Percentiles rank a stretch among this genome's conserved stretches.
These are phyloP conservation scores for Ahaetulla prasina DNA, from an alignment of 2,113 vertebrate genomes.

Conservation along the genomic window DNA sequence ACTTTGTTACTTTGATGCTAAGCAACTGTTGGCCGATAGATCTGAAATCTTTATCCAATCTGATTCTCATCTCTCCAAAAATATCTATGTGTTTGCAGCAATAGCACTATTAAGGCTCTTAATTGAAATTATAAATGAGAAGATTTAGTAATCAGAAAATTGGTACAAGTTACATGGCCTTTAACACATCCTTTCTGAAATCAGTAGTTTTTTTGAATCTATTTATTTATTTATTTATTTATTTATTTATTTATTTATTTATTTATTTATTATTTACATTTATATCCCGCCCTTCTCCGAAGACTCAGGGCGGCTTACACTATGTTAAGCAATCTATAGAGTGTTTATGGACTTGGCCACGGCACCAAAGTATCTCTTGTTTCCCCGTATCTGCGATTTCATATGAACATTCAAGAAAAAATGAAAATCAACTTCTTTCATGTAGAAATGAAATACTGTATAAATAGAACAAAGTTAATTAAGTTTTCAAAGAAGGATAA, in stretches of 20 bases:
- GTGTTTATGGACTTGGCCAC: neutral
- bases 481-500: neutral
- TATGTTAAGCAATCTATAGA: no score
- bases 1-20: neutral
- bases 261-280: no score
- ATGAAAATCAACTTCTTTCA: neutral
- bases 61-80: neutral
- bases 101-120: neutral
- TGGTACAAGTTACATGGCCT: neutral
- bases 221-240: no score
- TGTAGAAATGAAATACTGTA: neutral
- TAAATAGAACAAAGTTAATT: neutral
- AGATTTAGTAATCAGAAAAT: neutral
- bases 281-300: no score
- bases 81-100: neutral
- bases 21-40: neutral
- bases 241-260: no score
- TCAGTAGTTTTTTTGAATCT: neutral
- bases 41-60: neutral
- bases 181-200: neutral
- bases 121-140: neutral
- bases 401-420: neutral
- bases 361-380: neutral
- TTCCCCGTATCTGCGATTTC: slow-evolving; percentile 18
- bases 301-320: no score